These are phyloP conservation scores for Helicoverpa assulta DNA, from an alignment of 2,888 invertebrate species.

Conservation along the genomic window DNA sequence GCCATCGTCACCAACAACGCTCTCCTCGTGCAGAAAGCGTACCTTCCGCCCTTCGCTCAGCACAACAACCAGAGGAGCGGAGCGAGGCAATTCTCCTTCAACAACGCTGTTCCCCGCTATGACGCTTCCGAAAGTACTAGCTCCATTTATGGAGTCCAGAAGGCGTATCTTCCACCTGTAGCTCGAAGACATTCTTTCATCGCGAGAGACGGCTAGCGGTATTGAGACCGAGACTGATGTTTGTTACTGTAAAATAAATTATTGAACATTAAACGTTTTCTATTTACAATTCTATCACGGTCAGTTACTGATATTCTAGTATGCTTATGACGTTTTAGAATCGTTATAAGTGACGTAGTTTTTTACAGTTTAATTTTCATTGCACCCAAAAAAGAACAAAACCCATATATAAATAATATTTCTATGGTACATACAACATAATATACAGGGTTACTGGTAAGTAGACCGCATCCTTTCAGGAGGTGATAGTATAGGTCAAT, in stretches of 20 bases:
- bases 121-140: conserved; percentile 2
- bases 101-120: conserved; percentile 6
- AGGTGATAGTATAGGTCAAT: too few species aligned
- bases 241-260: neutral
- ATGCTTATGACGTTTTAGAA: too few species aligned
- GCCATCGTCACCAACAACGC: conserved; percentile 34
- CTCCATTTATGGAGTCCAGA: conserved; percentile 52
- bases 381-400: too few species aligned
- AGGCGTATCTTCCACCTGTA: conserved; percentile 76
- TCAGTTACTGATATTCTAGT: neutral
- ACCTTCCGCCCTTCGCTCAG: conserved; percentile 71
- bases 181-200: conserved; percentile 60
- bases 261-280: neutral
- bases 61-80: conserved; percentile 44
- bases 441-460: too few species aligned
- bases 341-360: too few species aligned
- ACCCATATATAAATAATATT: too few species aligned
- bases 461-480: too few species aligned
- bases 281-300: neutral
- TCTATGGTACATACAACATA: too few species aligned
- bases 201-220: conserved; percentile 71
- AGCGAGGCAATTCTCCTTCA: conserved; percentile 35
- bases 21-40: conserved; percentile 65
- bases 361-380: too few species aligned
- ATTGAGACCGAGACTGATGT: conserved; percentile 52